Evolutionary conservation across 2,113 vertebrate genomes (phyloP), one percentile per base, ranked within the genome.

Genomic region (Rostratula benghalensis): DNA sequence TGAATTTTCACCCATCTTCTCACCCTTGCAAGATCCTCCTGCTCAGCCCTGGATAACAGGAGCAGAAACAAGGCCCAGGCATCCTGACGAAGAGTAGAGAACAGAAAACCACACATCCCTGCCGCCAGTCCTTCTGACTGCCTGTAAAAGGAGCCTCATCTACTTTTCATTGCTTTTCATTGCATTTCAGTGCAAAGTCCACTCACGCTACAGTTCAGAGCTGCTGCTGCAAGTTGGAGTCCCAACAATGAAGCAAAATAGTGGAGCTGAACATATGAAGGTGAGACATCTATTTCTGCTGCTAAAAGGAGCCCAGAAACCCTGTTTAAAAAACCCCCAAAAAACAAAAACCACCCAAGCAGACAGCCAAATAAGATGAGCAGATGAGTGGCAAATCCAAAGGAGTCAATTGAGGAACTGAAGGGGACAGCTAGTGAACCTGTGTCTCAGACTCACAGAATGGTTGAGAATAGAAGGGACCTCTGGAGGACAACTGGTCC

Each of bases 381-480:
- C 20, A 69, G 48, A 73, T 0, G 1, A 53, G 17, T 12, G 53
- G 25, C 61, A 92, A 83, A 80, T 12, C 10, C 51, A 63, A 57
- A 15, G 0, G 4, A 57, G 13, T 37, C 0, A 0, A 28, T 9
- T 35, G 10, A 35, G 57, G 46, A 43, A 63, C 17, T 63, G 35
- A 71, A 39, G 23, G 54, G 35, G 41, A 37, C 35, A 50, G 43
- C 20, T 7, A 70, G 23, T 46, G 75, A 84, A 35, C 15, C 20
- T 56, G 28, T 33, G 31, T 11, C 39, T 27, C 50, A 21, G 13
- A 41, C 17, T 75, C 77, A 61, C 33, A n/a, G 39, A 46, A 79
- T 2, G 15, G 10, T 21, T 80, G 61, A 56, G 15, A 23, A 39
- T 76, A 57, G 28, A 48, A 76, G 23, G 19, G 35, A 70, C 17